Base-by-base conservation (phyloP, 2,888 invertebrate genomes). In the Brenthis daphne region DNA sequence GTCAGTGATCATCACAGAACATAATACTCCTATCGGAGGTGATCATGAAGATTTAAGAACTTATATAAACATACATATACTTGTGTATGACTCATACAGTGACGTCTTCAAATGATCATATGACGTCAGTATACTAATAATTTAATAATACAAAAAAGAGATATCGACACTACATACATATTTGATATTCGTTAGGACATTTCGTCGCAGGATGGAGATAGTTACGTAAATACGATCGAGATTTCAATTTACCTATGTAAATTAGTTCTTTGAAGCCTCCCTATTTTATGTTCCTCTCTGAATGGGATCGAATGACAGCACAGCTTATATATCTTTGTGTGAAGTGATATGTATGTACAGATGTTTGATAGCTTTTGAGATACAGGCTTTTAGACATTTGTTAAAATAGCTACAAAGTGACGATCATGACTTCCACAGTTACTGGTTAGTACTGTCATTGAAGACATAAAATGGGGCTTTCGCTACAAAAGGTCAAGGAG, bases 211-310 rank as follows among this genome's bases (percentile, higher is more conserved):
- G 70, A 61, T 20, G 57, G 56, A 60, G 66, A 67, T 69, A 69
- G 65, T 64, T 64, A 68, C 68, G 65, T 65, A 69, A 73, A 73
- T 71, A 68, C 64, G 65, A 73, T 69, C 70, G 65, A 68, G 70
- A 73, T 75, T 73, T 74, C 74, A 76, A 77, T 77, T 77, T 75
- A 70, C 76, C 73, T 72, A 74, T 76, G 77, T 74, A 76, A 75
- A 77, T 77, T 74, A 75, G 75, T 70, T 72, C 76, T 77, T 76
- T 77, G 75, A 76, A 67, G 58, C 64, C 65, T 74, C 69, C 50
- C 69, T 73, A 69, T 73, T 70, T 74, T 71, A 73, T 70, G 70
- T 67, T 57, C 48, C 60, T 48, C 57, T 63, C 63, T 64, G 66
- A 70, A 68, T 68, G 51, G 65, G 54, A 65, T 64, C 29, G 63